Conservation (phyloP, 2,113 vertebrate species). For the Panthera tigris region DNA sequence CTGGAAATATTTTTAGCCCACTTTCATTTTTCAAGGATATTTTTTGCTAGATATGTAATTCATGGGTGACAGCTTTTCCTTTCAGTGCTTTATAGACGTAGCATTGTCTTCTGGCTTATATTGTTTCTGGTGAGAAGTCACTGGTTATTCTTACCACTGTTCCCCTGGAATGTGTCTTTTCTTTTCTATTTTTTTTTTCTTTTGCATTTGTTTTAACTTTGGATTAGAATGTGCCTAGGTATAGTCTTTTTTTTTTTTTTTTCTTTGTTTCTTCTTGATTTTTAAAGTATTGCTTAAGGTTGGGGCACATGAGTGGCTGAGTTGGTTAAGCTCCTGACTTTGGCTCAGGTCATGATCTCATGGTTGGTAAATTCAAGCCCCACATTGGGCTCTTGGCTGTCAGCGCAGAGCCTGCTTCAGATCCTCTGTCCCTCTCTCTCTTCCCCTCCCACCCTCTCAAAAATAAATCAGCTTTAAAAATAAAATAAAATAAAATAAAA, state of each 20-base stretch:
- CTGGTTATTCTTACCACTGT: neutral
- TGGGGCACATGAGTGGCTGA: too few relatives aligned
- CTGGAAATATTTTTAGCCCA: constrained; percentile 58
- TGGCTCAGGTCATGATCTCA: too few relatives aligned
- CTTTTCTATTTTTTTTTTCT: neutral
- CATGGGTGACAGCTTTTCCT: neutral
- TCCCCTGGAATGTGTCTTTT: neutral
- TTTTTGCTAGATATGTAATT: constrained; percentile 38
- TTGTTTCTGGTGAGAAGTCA: neutral
- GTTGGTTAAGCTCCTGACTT: too few relatives aligned
- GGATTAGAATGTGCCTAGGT: neutral
- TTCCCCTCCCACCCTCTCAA: too few relatives aligned
- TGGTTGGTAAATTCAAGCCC: too few relatives aligned
- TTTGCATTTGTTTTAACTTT: neutral
- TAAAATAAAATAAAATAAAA: neutral
- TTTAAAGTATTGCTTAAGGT: neutral
- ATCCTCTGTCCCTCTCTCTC: too few relatives aligned
- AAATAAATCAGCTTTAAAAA: too few relatives aligned
- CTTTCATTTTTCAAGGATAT: constrained; percentile 48
- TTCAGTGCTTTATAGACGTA: neutral
- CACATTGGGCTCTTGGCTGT: too few relatives aligned
- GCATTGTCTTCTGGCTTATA: neutral
- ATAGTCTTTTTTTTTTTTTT: neutral
- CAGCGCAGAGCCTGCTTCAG: too few relatives aligned
- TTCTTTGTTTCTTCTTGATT: neutral